phyloP scores from a whole-genome alignment of 2,797 vertebrate species.

The Ara ararauna region DNA sequence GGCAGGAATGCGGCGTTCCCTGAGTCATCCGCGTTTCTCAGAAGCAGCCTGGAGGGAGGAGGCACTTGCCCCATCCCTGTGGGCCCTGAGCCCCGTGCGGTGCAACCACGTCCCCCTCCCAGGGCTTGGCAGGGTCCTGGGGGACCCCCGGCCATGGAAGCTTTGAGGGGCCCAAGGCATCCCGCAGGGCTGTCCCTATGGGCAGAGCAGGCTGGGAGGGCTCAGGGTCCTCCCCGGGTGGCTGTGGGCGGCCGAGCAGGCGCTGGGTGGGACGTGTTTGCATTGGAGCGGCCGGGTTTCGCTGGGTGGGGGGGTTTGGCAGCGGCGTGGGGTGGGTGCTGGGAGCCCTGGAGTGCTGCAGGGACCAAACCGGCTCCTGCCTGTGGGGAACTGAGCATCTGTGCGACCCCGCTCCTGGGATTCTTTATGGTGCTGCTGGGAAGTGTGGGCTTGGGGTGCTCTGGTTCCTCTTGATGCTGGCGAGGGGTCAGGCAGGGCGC shows the following conservation, averaged over 20 bases:
- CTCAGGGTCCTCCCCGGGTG: slow-evolving; percentile 46
- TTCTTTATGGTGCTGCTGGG: not conserved
- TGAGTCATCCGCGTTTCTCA: slow-evolving; percentile 55
- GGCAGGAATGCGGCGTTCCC: slow-evolving; percentile 32
- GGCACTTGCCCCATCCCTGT: slow-evolving; percentile 15
- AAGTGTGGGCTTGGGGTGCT: not conserved
- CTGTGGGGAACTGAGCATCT: not conserved
- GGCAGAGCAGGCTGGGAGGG: not conserved
- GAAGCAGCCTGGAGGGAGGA: slow-evolving; percentile 40
- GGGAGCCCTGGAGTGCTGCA: not conserved
- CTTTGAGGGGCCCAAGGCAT: too few relatives aligned
- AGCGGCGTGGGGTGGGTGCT: not conserved
- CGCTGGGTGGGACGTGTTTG: slow-evolving; percentile 63
- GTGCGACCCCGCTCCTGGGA: accelerated
- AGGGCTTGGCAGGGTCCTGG: not conserved
- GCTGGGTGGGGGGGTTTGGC: not conserved
- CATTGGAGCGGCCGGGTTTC: slow-evolving; percentile 46
- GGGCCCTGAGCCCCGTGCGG: not conserved
- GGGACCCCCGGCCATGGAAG: not conserved
- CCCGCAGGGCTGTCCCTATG: not conserved
- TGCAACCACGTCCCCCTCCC: slow-evolving; percentile 37
- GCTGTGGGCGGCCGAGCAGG: slow-evolving; percentile 65
- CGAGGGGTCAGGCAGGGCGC: slow-evolving; percentile 7
- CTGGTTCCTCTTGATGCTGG: not conserved
- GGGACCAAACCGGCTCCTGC: not conserved